Percentiles rank a stretch among this genome's conserved stretches.
Conservation (phyloP, 2,113 vertebrate genomes). For the Pygoscelis antarcticus region DNA sequence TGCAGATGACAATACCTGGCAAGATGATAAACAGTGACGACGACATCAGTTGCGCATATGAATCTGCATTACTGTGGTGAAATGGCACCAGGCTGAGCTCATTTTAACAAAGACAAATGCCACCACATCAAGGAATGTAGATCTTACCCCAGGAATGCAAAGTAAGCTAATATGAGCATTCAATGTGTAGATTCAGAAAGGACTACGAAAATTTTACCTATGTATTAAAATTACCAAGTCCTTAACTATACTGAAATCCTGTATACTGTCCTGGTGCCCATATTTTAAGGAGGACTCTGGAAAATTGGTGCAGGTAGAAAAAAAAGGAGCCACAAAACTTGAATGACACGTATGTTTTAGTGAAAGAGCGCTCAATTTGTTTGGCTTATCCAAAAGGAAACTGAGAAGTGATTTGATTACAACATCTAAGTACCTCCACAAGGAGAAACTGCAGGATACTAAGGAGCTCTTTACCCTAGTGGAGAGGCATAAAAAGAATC, state of each 20-base stretch:
- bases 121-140: background rate
- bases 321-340: background rate
- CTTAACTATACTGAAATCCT: background rate
- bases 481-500: background rate
- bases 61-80: background rate
- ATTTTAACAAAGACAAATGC: background rate
- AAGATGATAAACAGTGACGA: background rate
- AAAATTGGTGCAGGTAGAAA: background rate
- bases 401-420: background rate
- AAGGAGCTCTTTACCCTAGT: background rate
- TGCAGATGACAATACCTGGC: background rate
- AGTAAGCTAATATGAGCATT: background rate
- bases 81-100: background rate
- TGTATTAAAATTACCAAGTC: background rate
- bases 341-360: background rate
- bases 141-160: background rate
- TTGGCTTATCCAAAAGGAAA: background rate
- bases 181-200: background rate
- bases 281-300: background rate
- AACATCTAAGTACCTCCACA: background rate
- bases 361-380: background rate
- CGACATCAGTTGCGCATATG: background rate
- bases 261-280: accelerated
- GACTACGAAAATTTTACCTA: background rate
- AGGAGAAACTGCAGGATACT: background rate